Conservation (phyloP, 2,888 invertebrate species). For the Mycalesis mineus region DNA sequence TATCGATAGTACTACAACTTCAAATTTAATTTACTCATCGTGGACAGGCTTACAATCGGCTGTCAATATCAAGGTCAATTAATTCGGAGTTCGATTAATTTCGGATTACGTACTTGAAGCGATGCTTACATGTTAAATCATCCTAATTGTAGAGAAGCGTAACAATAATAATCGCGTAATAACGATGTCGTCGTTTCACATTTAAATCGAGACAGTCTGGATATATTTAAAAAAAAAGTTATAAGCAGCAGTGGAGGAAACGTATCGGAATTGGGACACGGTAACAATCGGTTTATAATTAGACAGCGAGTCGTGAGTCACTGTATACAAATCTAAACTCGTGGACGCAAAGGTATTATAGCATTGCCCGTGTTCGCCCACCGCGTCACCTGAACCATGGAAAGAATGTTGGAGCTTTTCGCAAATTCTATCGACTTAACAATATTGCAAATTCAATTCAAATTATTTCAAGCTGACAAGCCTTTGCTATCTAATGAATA, state of each 20-base stretch:
- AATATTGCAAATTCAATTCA: not conserved
- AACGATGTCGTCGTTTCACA: not conserved
- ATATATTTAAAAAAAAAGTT: not conserved
- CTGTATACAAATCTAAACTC: constrained; percentile 59
- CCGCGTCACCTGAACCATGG: constrained; percentile 36
- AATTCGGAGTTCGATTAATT: not conserved
- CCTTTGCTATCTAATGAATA: not conserved
- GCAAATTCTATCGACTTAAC: not conserved
- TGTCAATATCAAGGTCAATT: constrained; percentile 25
- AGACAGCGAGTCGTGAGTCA: constrained; percentile 65
- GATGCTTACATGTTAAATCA: not conserved
- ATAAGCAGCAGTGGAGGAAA: not conserved
- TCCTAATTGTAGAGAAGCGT: not conserved
- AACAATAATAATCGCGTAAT: no score
- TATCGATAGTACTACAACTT: no score
- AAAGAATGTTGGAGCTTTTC: constrained; percentile 26
- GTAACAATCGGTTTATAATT: constrained; percentile 61
- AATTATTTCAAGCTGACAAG: not conserved
- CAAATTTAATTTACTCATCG: not conserved
- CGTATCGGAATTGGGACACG: constrained; percentile 52
- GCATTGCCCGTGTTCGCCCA: constrained; percentile 51
- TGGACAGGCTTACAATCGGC: not conserved
- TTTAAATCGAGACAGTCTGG: no score
- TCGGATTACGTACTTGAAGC: not conserved
- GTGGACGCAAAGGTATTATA: constrained; percentile 61